Evolutionary conservation across 2,888 invertebrate species (phyloP), one percentile per base, ranked within the genome.

Genomic region (Leptopilina syphax): DNA sequence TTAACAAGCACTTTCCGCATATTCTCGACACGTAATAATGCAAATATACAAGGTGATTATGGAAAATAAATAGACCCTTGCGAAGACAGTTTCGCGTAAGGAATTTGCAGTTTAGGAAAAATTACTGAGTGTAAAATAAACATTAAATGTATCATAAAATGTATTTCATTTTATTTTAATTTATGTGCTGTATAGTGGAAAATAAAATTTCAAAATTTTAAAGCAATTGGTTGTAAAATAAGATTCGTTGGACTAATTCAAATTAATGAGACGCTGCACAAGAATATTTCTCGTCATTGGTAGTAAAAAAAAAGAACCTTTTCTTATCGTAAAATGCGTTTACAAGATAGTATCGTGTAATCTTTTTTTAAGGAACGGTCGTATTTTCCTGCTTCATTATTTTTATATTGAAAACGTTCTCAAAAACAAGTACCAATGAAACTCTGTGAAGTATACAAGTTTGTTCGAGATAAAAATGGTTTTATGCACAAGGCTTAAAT

Each of bases 321-420:
- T 67, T 44, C 18, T 67, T 44, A 67, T 67, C 67, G 44, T 44
- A 10, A 67, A 67, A n/a, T 44, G 5, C 67, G 77, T 79, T 78
- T 77, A 81, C 76, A 77, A 77, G 81, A 73, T 77, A 34, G 63
- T 76, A 70, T 77, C 79, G 57, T 73, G 77, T 76, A 34, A 68
- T 67, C 67, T 60, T 76, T 76, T 63, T 76, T 44, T 44, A 65
- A 66, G 57, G 73, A 77, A 80, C 66, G 80, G 65, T 77, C 44
- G 77, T 77, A 65, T 50, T 50, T 50, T 50, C 76, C 78, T 65
- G 79, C 81, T 81, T 81, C 81, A 79, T 81, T 81, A 79, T 81
- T 79, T 81, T 81, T 79, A 81, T 81, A 77, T 24, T 47, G 65
- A 10, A 12, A 50, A 41, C 44, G 18, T 67, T 67, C 44, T 67